These are phyloP conservation scores for Vireo griseus DNA, from an alignment of 2,797 vertebrate genomes.

Conservation along the genomic window DNA sequence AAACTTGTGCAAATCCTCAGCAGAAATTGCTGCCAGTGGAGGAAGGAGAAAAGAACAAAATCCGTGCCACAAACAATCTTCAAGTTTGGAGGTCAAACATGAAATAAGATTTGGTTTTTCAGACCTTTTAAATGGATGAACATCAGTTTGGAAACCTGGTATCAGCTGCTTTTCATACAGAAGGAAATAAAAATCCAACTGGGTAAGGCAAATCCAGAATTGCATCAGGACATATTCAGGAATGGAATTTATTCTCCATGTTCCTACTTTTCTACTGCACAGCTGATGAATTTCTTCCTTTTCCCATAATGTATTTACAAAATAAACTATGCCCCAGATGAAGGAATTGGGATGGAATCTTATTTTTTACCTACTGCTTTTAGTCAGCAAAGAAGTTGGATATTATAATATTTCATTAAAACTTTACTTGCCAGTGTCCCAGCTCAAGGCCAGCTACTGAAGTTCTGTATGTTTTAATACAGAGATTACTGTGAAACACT, in stretches of 20 bases:
- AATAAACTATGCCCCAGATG: neutral
- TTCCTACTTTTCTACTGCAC: neutral
- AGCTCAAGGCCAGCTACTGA: neutral
- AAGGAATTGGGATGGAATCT: neutral
- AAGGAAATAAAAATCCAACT: neutral
- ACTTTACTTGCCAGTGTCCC: neutral
- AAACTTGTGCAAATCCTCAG: neutral
- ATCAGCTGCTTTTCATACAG: neutral
- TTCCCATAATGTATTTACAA: neutral
- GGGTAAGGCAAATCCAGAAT: neutral
- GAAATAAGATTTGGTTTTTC: neutral
- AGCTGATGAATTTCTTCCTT: neutral
- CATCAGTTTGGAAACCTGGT: neutral
- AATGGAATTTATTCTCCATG: neutral
- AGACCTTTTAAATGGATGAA: neutral
- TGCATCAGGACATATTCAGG: neutral
- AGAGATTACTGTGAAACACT: neutral
- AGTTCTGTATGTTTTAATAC: neutral
- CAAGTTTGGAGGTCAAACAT: neutral
- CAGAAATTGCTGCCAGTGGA: neutral
- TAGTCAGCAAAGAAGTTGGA: neutral
- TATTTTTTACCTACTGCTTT: neutral
- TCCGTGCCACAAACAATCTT: neutral
- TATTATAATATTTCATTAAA: neutral
- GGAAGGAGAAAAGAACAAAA: neutral